A percentile compares a stretch with the other conserved stretches of the same genome.
Evolutionary conservation across 2,113 vertebrate genomes (phyloP).

Genomic region (Tyrannus savana): DNA sequence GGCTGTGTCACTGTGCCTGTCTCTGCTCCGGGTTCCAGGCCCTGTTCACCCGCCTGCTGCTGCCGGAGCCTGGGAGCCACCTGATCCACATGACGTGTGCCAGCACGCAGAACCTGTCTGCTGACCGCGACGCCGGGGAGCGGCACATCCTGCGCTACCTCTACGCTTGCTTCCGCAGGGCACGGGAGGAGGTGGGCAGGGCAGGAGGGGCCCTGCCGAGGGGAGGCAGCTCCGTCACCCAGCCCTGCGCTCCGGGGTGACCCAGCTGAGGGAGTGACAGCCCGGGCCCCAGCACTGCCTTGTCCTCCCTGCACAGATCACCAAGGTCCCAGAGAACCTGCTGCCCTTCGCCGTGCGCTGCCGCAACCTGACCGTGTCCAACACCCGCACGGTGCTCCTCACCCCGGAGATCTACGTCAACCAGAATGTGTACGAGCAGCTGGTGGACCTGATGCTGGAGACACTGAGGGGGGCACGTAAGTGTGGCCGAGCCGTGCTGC

Average conservation of each 20-base stretch:
- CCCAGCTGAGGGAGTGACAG: rapidly evolving
- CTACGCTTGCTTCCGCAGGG: constrained; percentile 91
- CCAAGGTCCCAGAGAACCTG: constrained; percentile 95
- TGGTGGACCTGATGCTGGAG: constrained; percentile 93
- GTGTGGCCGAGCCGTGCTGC: not conserved
- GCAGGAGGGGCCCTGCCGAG: not conserved
- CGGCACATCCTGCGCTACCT: constrained; percentile 89
- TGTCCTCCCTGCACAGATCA: constrained; percentile 77
- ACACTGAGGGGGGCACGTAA: constrained; percentile 84
- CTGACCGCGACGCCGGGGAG: constrained; percentile 94
- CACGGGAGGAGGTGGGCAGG: constrained; percentile 88
- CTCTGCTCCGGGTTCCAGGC: constrained; percentile 71
- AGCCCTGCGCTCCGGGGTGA: no score
- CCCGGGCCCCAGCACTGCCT: not conserved
- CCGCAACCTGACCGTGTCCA: constrained; percentile 89
- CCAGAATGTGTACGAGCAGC: constrained; percentile 92
- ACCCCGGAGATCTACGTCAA: constrained; percentile 94
- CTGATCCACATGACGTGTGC: constrained; percentile 93
- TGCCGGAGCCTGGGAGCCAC: constrained; percentile 90
- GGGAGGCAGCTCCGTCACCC: not conserved
- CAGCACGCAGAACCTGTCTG: constrained; percentile 86
- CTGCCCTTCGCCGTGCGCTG: constrained; percentile 90
- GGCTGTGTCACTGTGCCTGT: not conserved
- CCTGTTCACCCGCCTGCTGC: constrained; percentile 89
- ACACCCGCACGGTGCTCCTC: constrained; percentile 89